Percentiles rank a stretch among this genome's conserved stretches.
These are phyloP conservation scores for Xylota sylvarum DNA, from an alignment of 2,888 invertebrate genomes.

Conservation along the genomic window DNA sequence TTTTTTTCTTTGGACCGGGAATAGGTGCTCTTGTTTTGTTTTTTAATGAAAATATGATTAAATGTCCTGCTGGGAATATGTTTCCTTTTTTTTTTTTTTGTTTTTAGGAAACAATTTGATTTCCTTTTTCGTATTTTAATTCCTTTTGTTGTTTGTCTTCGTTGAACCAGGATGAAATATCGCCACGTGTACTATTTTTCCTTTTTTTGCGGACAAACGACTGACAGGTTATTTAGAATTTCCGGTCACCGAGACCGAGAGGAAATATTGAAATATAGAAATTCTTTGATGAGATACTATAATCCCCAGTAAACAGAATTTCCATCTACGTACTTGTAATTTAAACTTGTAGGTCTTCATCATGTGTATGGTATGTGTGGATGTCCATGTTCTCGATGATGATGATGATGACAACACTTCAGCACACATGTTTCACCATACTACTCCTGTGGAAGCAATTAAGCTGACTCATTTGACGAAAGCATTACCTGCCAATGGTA, in stretches of 20 bases:
- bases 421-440: constrained; percentile 38
- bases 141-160: constrained; percentile 19
- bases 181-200: constrained; percentile 41
- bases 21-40: constrained; percentile 9
- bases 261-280: constrained; percentile 7
- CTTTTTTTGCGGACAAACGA: constrained; percentile 17
- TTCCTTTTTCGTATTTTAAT: constrained; percentile 40
- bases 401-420: constrained; percentile 42
- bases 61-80: constrained; percentile 63
- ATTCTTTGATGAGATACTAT: too few species aligned
- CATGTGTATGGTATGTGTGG: too few species aligned
- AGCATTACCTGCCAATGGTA: constrained; percentile 48
- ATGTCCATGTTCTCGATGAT: neutral
- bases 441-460: constrained; percentile 40
- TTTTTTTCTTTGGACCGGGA: constrained; percentile 6
- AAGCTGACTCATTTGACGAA: constrained; percentile 54
- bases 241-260: constrained; percentile 11
- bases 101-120: constrained; percentile 38
- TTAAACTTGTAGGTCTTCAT: too few species aligned
- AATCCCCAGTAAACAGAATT: too few species aligned
- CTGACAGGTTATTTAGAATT: constrained; percentile 56
- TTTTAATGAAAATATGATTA: constrained; percentile 65
- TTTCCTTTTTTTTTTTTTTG: constrained; percentile 18
- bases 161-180: constrained; percentile 38
- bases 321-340: too few species aligned